Evolutionary conservation across 2,113 vertebrate genomes (phyloP), one percentile per base, ranked within the genome.

Genomic region (Bombycilla garrulus): DNA sequence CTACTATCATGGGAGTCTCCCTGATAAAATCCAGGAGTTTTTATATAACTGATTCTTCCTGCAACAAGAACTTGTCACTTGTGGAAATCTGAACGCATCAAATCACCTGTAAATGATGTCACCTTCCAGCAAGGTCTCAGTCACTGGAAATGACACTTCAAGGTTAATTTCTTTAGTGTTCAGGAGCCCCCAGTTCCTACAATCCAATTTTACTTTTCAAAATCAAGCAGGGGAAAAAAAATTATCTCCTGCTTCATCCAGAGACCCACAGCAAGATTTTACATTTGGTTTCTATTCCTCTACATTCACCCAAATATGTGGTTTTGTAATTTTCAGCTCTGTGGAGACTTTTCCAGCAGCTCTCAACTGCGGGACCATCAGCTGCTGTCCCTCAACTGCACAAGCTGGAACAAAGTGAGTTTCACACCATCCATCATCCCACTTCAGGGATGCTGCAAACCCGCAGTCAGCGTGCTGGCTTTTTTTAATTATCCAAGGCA

Each of bases 361-460:
- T 44, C 70, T 24, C 0, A 2, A 23, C 47, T 44, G 50, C 0
- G 0, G 50, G 69, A 69, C 53, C 36, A 28, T 53, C 0, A 0
- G 26, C 65, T 85, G 64, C 44, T 60, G 60, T 54, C 60, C 60
- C 70, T 56, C 42, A 33, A 5, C 20, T 31, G 58, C 26, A 36
- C 48, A 35, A 42, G 40, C 71, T 81, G 74, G 48, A 91, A 84
- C 16, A 64, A 58, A 81, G 18, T 26, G 74, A 51, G 4, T 76
- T 87, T 84, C 61, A 69, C 72, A 56, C 21, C 33, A 44, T 14
- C 42, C 28, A 4, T 80, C 23, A 48, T 22, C 42, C 70, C 45
- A 28, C 38, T 28, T 42, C 36, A 79, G 66, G 61, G n/a, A 70
- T 28, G 58, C 83, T 79, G 66, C 25, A 15, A 82, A 76, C 23